Base-by-base conservation (phyloP, 2,888 invertebrate species). In the Trissonchulus latispiculum region DNA sequence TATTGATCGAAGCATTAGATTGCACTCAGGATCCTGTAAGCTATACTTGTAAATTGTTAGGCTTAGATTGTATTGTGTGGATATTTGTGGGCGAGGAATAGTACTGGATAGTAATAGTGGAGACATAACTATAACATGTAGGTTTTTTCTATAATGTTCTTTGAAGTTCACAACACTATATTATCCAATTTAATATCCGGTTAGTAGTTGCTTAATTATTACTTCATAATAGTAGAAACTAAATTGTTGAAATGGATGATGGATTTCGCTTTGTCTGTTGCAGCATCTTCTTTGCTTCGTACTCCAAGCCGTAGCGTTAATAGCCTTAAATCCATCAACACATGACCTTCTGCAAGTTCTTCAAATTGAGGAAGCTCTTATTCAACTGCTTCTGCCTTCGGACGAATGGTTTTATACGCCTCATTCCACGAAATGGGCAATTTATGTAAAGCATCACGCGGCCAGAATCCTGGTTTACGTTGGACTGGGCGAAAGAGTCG, bases 401-500 rank as follows among this genome's bases (percentile, higher is more conserved):
- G 88, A 89, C 80, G 89, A 89, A 79, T 88, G 88, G 87, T 89
- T 88, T 83, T 89, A 89, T 83, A 89, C 88, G 69, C 88, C 88
- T 79, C 88, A 88, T 81, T 87, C 87, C 77, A 89, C 88, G 68
- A 86, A 87, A 80, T 88, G 87, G 79, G 88, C 88, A 71, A 85
- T 86, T 73, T 88, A 86, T 78, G 88, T 89, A 73, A 89, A 89
- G 79, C 88, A 88, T 81, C 88, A 89, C 80, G 88, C 88, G 0
- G 88, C 88, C 1, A 80, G 88, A 71, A 86, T 88, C 28, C 84
- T 89, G 29, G 87, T 89, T 74, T 89, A 88, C 80, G 84, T 89
- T 78, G 89, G 89, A 33, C 85, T 88, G 77, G 87, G 88, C 76
- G 87, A 88, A 77, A 82, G 88, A 64, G 86, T 89, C 69, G 87